Percentiles rank a stretch among this genome's conserved stretches.
Conservation (phyloP, 64 coral and sea anemone species). For the Trachythela sp. region DNA sequence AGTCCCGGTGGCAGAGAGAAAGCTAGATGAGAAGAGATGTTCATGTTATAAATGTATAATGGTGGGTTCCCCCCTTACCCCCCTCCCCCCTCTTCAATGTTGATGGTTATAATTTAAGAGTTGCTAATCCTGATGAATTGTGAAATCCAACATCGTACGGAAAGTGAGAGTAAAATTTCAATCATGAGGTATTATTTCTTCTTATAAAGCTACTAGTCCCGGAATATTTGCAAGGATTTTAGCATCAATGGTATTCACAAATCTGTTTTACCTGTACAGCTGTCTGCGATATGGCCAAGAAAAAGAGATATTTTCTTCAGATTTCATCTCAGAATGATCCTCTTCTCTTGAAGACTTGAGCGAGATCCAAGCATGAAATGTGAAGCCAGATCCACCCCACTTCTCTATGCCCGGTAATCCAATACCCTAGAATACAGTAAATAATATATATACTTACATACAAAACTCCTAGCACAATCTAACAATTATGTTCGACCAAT, state of each 20-base stretch:
- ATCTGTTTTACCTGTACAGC: slow-evolving; percentile 90
- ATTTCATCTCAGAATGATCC: slow-evolving; percentile 8
- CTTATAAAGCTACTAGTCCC: too few relatives aligned
- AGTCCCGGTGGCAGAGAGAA: slow-evolving; percentile 66
- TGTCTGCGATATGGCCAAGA: slow-evolving; percentile 42
- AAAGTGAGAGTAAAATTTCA: too few relatives aligned
- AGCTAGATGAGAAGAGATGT: slow-evolving; percentile 44
- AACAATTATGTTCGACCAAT: too few relatives aligned
- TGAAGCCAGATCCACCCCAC: slow-evolving; percentile 80
- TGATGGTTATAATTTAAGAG: too few relatives aligned
- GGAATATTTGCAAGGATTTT: too few relatives aligned
- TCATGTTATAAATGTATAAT: too few relatives aligned
- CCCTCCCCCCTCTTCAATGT: too few relatives aligned
- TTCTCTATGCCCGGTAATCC: slow-evolving; percentile 65
- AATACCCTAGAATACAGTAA: slow-evolving; percentile 68
- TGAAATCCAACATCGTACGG: too few relatives aligned
- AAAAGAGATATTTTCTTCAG: slow-evolving; percentile 41
- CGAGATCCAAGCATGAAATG: slow-evolving; percentile 80
- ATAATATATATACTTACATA: background rate
- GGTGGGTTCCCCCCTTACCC: too few relatives aligned
- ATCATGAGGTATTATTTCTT: too few relatives aligned
- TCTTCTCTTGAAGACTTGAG: slow-evolving; percentile 33
- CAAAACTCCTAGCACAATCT: background rate
- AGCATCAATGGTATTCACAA: background rate
- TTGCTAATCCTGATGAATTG: too few relatives aligned